Evolutionary conservation across 2,797 vertebrate genomes (phyloP), one percentile per base, ranked within the genome.

Genomic region (Synanceia verrucosa): DNA sequence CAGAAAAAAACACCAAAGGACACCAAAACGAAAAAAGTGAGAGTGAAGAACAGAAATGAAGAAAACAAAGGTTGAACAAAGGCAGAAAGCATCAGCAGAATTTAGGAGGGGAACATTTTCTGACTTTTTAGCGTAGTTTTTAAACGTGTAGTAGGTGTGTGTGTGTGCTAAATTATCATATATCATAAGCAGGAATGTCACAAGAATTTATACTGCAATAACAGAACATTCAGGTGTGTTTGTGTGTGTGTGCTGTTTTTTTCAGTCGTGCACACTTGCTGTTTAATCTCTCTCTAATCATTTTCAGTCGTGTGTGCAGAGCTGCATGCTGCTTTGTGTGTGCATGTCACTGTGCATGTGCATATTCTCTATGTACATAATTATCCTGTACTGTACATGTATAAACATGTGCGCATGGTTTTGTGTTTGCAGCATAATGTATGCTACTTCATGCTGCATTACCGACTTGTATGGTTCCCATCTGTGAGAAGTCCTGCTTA

Each of bases 231-330:
- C 24, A 23, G 46, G 33, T 67, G 28, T 68, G 48, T 63, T 28
- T 56, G 34, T 63, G 31, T 52, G 19, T 43, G 23, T 52, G 29
- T 59, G 21, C 19, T 59, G 51, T 44, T 39, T 34, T n/a, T 6
- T 12, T 23, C 29, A 18, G 6, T 58, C 48, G 67, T 65, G 57
- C 70, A 73, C 63, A 79, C 68, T 78, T 81, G 29, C 59, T 70
- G 68, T 55, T 33, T 59, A 61, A 69, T 62, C 52, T 65, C 13
- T 34, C 31, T 60, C 81, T 87, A 85, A 88, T 83, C 85, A 81
- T 88, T 89, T 88, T 88, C 78, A 83, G 77, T 46, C 65, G 34
- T 73, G 77, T 87, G 83, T 86, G 82, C 63, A 66, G 86, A 72
- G 51, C 73, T 76, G 82, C 80, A 83, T 82, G 84, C 50, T 79